Evolutionary conservation across 1,140 invertebrate species (phyloP).

Genomic region (Scaptomyza graminum): DNA sequence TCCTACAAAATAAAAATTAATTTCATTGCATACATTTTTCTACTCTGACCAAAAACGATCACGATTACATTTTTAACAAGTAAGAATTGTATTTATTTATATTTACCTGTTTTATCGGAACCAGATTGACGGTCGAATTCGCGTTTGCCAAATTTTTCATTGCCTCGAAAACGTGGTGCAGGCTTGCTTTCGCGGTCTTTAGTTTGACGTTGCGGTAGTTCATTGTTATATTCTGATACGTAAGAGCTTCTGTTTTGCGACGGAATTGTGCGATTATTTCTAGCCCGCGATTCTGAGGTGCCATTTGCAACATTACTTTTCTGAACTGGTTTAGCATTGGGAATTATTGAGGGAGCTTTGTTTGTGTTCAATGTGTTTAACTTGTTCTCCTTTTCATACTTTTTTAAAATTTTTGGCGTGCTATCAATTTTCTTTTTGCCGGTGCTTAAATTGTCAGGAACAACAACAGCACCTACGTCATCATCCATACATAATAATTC

Average conservation of each 20-base stretch:
- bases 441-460: slow-evolving; percentile 28
- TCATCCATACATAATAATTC: slow-evolving; percentile 93
- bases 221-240: slow-evolving; percentile 83
- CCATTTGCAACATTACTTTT: slow-evolving; percentile 46
- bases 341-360: slow-evolving; percentile 22
- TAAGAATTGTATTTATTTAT: too few relatives aligned
- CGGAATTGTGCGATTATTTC: slow-evolving; percentile 86
- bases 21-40: too few relatives aligned
- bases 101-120: slow-evolving; percentile 94
- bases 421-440: slow-evolving; percentile 46
- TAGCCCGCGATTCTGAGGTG: slow-evolving; percentile 87
- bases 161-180: slow-evolving; percentile 84
- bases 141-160: slow-evolving; percentile 88
- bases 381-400: slow-evolving; percentile 94
- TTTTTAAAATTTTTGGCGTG: slow-evolving; percentile 39
- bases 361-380: slow-evolving; percentile 83
- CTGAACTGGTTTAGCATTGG: slow-evolving; percentile 9
- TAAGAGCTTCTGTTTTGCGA: slow-evolving; percentile 84
- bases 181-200: slow-evolving; percentile 64
- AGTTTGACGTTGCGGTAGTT: slow-evolving; percentile 81
- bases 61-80: too few relatives aligned
- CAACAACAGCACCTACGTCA: slow-evolving; percentile 86
- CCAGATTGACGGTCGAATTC: slow-evolving; percentile 98
- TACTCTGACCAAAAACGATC: too few relatives aligned
- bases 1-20: slow-evolving; percentile 85